These are phyloP conservation scores for Melinopterus prodromus DNA, from an alignment of 2,888 invertebrate species.

Conservation along the genomic window DNA sequence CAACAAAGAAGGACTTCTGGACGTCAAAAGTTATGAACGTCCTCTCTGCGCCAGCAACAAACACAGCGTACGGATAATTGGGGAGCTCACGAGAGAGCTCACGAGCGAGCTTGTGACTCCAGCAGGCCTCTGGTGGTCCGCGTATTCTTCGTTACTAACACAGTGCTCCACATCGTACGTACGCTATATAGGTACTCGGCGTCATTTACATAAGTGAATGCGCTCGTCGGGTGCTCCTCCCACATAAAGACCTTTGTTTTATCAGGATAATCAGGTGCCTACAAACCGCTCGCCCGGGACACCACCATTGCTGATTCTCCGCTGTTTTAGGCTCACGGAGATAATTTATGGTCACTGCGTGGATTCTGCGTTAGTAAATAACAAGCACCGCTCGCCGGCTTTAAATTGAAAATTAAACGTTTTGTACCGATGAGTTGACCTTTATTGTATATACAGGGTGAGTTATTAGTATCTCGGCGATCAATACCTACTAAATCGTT, in stretches of 20 bases:
- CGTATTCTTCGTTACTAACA: constrained; percentile 11
- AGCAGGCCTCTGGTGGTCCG: constrained; percentile 5
- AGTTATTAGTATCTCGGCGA: no score
- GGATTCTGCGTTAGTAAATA: no score
- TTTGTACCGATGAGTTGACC: background rate
- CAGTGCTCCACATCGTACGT: constrained; percentile 27
- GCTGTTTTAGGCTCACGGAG: background rate
- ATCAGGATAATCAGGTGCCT: constrained; percentile 30
- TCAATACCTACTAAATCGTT: no score
- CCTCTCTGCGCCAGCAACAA: background rate
- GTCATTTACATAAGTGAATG: constrained; percentile 30
- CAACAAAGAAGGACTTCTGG: constrained; percentile 4
- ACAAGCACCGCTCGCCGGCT: background rate
- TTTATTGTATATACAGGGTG: no score
- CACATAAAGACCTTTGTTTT: constrained; percentile 31
- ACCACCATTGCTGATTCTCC: background rate
- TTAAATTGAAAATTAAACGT: constrained; percentile 4
- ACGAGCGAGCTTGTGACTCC: constrained; percentile 5
- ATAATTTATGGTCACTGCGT: background rate
- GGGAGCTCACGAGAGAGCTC: background rate
- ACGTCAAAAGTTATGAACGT: constrained; percentile 4
- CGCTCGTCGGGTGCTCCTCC: constrained; percentile 24
- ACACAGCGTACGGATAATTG: background rate
- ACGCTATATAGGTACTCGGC: constrained; percentile 13
- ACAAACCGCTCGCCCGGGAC: constrained; percentile 14